Evolutionary conservation across 1,140 invertebrate species (phyloP).

Genomic region (Trichoplusia ni): DNA sequence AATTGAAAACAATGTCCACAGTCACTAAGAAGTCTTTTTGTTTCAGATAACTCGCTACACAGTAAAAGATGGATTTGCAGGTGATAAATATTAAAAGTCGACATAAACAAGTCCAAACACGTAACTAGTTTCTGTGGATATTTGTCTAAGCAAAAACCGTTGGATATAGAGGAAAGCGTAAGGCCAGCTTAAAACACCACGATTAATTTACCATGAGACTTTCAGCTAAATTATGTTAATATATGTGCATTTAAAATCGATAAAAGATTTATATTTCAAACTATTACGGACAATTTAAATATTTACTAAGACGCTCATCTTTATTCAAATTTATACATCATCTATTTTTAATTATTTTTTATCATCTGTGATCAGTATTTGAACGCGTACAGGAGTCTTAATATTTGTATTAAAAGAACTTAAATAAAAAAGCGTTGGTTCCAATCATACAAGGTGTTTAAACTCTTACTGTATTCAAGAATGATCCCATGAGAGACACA

Average conservation of each 20-base stretch:
- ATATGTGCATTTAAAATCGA: background rate
- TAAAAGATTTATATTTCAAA: background rate
- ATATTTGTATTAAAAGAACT: no score
- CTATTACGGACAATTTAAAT: background rate
- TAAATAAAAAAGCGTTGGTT: no score
- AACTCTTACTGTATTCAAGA: no score
- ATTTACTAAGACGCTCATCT: background rate
- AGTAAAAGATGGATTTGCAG: conserved; percentile 47
- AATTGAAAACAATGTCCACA: no score
- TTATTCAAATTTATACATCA: no score
- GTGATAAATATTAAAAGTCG: conserved; percentile 75
- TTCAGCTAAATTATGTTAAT: background rate
- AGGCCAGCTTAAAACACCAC: conserved; percentile 34
- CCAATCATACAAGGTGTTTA: no score
- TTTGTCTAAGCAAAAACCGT: conserved; percentile 76
- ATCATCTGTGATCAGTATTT: no score
- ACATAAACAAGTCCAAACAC: conserved; percentile 67
- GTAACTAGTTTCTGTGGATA: conserved; percentile 77
- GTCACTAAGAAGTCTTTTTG: no score
- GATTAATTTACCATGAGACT: background rate
- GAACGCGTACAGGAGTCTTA: no score
- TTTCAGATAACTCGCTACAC: conserved; percentile 13
- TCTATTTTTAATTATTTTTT: no score
- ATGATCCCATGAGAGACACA: no score
- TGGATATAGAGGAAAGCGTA: conserved; percentile 52